These are phyloP conservation scores for Oncorhynchus masou DNA, from an alignment of 2,113 vertebrate genomes.

Conservation along the genomic window DNA sequence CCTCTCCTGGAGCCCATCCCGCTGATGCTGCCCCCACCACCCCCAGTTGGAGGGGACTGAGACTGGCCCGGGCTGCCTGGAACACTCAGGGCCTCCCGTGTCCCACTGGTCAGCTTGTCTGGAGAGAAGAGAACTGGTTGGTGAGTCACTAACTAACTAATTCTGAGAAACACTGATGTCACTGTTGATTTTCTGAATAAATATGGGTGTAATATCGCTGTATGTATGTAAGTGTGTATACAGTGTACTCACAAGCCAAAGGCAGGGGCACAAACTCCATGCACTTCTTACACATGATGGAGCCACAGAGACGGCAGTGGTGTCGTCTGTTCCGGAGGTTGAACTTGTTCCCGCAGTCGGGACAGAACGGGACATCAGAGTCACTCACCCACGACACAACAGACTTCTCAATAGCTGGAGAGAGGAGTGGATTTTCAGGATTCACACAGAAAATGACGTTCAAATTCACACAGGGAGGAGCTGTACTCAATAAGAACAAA, in stretches of 20 bases:
- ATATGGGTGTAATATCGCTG: neutral
- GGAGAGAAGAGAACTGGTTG: constrained; percentile 2
- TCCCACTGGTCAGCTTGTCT: constrained; percentile 91
- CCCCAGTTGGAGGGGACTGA: constrained; percentile 54
- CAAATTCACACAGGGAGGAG: neutral
- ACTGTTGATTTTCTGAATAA: neutral
- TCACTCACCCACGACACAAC: constrained; percentile 96
- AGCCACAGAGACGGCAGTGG: constrained; percentile 96
- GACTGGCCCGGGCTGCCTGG: constrained; percentile 78
- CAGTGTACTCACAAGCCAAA: constrained; percentile 81
- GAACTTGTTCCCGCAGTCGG: constrained; percentile 94
- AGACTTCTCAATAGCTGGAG: constrained; percentile 88
- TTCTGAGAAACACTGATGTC: no score
- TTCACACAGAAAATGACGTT: neutral
- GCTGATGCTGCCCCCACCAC: constrained; percentile 39
- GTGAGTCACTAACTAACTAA: neutral
- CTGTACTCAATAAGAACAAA: neutral
- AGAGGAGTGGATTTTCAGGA: neutral
- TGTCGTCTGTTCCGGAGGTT: constrained; percentile 91
- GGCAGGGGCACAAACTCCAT: constrained; percentile 87
- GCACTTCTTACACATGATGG: constrained; percentile 95
- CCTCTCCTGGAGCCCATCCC: constrained; percentile 83
- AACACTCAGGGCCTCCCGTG: constrained; percentile 81
- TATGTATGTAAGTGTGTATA: neutral
- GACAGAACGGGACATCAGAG: constrained; percentile 95